Base-by-base conservation (phyloP, 2,888 invertebrate genomes). In the Hirtodrosophila duncani region DNA sequence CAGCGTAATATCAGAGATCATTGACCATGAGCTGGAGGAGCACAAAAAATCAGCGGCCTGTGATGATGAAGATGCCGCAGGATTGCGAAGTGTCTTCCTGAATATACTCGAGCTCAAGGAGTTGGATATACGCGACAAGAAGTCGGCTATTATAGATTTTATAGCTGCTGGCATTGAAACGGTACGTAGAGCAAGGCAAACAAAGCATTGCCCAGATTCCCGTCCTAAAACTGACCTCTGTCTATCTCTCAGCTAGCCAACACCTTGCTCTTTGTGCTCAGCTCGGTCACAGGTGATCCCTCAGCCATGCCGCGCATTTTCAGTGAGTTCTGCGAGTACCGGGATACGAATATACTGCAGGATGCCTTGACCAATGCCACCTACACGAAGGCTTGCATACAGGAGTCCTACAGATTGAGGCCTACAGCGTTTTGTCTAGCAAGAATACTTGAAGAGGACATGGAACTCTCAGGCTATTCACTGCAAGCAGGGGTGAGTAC, bases 131-230 rank as follows among this genome's bases (percentile, higher is more conserved):
- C 88, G 92, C 37, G 95, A 96, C 81, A 94, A 95, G 85, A 94
- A 93, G 80, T 93, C 94, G 0, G 94, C 93, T 0, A 91, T 95
- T 41, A 93, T 95, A 30, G 95, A 96, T 86, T 94, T 95, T 77
- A 92, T 95, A 69, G 93, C 94, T 4, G 94, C 95, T 21, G 95
- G 95, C 33, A 95, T 95, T 81, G 94, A 94, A 85, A 95, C 95
- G 82, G 92, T 95, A 56, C 62, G 69, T 68, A 2, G n/a, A 5
- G 1, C 7, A 5, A 16, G 9, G 7, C 1, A 16, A 6, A 2
- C 5, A 29, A 13, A 34, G 8, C 4, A 5, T 29, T 26, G 18
- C 13, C 11, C 6, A 24, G 3, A 8, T 16, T 14, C n/a, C 30
- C n/a, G 3, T 3, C 3, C 5, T 6, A 20, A 7, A 9, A 5